Percentiles rank a stretch among this genome's conserved stretches.
Conservation (phyloP, 1,140 invertebrate species). For the Halictus rubicundus region DNA sequence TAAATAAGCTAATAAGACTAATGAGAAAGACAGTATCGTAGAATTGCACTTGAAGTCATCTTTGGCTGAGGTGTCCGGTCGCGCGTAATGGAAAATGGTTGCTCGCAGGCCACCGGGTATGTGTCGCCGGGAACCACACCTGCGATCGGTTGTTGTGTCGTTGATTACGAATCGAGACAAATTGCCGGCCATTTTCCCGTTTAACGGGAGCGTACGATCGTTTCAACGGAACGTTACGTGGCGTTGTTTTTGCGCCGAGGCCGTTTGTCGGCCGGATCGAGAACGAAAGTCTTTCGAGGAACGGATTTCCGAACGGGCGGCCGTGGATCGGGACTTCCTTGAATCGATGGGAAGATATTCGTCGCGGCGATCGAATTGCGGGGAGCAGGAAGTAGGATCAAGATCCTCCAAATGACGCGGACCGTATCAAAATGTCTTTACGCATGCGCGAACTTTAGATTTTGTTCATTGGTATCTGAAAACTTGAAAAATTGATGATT, state of each 20-base stretch:
- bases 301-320: conserved; percentile 4
- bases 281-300: conserved; percentile 33
- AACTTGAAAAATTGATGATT: too few relatives aligned
- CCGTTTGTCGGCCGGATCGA: not conserved
- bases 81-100: conserved; percentile 11
- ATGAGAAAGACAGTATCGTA: too few relatives aligned
- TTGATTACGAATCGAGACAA: conserved; percentile 49
- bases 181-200: conserved; percentile 53
- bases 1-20: too few relatives aligned
- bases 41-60: too few relatives aligned
- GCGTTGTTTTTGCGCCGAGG: conserved; percentile 3
- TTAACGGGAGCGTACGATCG: conserved; percentile 23
- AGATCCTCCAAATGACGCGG: too few relatives aligned
- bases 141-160: conserved; percentile 46
- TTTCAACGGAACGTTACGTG: conserved; percentile 9
- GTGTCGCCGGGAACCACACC: conserved; percentile 51
- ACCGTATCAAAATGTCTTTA: too few relatives aligned
- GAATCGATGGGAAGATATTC: not conserved
- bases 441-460: too few relatives aligned
- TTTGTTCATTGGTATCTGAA: too few relatives aligned
- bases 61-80: too few relatives aligned
- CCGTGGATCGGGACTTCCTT: not conserved
- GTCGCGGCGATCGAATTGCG: too few relatives aligned
- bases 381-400: too few relatives aligned
- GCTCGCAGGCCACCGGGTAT: conserved; percentile 51